phyloP scores from a whole-genome alignment of 1,140 invertebrate species.

The Caenorhabditis inopinata region DNA sequence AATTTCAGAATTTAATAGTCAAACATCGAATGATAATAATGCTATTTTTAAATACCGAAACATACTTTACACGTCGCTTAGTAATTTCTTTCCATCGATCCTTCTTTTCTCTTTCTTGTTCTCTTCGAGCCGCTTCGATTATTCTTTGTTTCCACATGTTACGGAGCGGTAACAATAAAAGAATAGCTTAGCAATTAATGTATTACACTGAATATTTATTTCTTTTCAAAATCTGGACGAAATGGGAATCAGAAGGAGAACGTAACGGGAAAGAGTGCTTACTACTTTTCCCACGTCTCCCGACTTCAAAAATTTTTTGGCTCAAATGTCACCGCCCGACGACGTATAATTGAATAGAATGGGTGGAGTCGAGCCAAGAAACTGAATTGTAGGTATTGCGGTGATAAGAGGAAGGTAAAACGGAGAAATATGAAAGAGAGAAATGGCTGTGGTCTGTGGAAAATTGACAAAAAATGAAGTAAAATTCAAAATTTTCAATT shows the following conservation, averaged over 20 bases:
- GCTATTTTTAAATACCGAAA: no score
- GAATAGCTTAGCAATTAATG: no score
- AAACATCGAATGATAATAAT: background rate
- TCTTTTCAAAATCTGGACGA: no score
- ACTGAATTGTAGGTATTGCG: background rate
- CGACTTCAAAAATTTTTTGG: no score
- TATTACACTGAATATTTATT: no score
- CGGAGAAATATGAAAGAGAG: background rate
- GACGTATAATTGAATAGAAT: slow-evolving; percentile 17
- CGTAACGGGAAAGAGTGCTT: background rate
- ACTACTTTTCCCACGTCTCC: background rate
- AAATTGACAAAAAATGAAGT: no score
- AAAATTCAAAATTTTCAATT: no score
- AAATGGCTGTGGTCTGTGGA: no score
- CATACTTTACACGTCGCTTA: background rate
- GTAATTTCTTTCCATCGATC: slow-evolving; percentile 3
- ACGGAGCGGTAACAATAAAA: no score
- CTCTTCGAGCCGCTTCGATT: background rate
- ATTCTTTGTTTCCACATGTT: slow-evolving; percentile 29
- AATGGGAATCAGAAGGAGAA: background rate
- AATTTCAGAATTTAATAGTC: no score
- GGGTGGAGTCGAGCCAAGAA: background rate
- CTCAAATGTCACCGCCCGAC: background rate
- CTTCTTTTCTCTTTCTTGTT: slow-evolving; percentile 24
- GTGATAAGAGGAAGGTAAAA: background rate